A percentile compares a stretch with the other conserved stretches of the same genome.
phyloP scores from a whole-genome alignment of 2,797 vertebrate genomes.

The Choloepus didactylus region DNA sequence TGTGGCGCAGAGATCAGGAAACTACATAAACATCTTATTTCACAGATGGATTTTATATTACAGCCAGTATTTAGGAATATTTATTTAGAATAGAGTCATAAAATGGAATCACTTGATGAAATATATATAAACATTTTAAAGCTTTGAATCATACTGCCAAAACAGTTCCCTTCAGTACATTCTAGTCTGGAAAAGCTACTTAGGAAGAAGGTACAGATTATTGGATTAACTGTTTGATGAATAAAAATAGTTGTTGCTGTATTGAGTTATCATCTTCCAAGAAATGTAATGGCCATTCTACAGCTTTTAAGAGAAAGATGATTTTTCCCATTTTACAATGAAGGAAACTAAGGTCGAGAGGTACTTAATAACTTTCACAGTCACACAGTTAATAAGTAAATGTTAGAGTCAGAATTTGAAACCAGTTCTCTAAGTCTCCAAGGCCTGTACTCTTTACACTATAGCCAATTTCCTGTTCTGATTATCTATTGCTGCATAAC shows the following conservation, averaged over 20 bases:
- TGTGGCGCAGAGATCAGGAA: neutral
- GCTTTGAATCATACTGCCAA: neutral
- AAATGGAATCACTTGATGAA: slow-evolving; percentile 25
- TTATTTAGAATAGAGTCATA: slow-evolving; percentile 44
- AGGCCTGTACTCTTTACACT: neutral
- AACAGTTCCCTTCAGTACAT: neutral
- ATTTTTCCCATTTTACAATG: neutral
- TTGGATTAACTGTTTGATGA: neutral
- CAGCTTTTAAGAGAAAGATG: neutral
- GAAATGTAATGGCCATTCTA: neutral
- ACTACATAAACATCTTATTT: neutral
- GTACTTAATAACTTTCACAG: neutral
- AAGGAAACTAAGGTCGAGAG: neutral
- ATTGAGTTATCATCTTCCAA: neutral
- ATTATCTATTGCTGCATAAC: neutral
- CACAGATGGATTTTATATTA: neutral
- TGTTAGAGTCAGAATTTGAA: slow-evolving; percentile 37
- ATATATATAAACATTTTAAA: slow-evolving; percentile 43
- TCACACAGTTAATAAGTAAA: neutral
- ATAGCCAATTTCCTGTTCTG: neutral
- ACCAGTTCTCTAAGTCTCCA: neutral
- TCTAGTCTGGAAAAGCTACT: slow-evolving; percentile 5
- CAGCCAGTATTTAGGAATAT: slow-evolving; percentile 9
- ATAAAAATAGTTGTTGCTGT: neutral
- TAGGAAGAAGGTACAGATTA: neutral